Evolutionary conservation across 2,888 invertebrate species (phyloP).

Genomic region (Sinelater perroti): DNA sequence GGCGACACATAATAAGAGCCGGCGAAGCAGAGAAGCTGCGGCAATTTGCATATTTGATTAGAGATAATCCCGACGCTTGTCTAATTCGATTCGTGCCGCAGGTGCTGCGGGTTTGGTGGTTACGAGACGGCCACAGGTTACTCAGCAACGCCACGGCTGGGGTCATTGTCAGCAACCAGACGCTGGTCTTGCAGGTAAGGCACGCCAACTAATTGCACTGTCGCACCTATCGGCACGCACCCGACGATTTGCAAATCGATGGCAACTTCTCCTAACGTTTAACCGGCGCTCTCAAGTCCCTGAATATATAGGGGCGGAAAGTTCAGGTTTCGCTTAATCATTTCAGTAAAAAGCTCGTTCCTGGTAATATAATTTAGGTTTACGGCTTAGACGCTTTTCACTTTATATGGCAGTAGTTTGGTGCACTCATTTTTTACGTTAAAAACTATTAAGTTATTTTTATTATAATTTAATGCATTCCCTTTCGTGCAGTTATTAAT

Average conservation of each 20-base stretch:
- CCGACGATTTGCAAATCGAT: conserved; percentile 17
- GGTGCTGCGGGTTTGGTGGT: conserved; percentile 58
- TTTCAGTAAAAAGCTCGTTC: conserved; percentile 5
- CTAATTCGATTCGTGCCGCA: conserved; percentile 46
- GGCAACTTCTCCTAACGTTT: conserved; percentile 4
- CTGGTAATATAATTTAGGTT: background rate
- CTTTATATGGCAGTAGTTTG: no score
- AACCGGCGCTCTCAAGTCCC: conserved; percentile 3
- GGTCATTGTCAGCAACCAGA: conserved; percentile 82
- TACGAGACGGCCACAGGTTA: conserved; percentile 70
- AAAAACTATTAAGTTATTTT: no score
- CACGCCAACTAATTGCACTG: conserved; percentile 13
- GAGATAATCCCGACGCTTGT: conserved; percentile 25
- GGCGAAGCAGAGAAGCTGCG: conserved; percentile 21
- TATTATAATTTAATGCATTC: no score
- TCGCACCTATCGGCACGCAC: conserved; percentile 15
- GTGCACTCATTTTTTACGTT: no score
- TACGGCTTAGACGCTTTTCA: background rate
- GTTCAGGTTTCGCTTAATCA: background rate
- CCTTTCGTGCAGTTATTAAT: no score
- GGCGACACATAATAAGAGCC: conserved; percentile 21
- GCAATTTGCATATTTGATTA: conserved; percentile 32
- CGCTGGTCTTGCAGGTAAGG: conserved; percentile 75
- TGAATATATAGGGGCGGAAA: conserved; percentile 3
- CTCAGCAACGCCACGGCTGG: conserved; percentile 78